These are phyloP conservation scores for Melieria picta DNA, from an alignment of 2,888 invertebrate species.

Conservation along the genomic window DNA sequence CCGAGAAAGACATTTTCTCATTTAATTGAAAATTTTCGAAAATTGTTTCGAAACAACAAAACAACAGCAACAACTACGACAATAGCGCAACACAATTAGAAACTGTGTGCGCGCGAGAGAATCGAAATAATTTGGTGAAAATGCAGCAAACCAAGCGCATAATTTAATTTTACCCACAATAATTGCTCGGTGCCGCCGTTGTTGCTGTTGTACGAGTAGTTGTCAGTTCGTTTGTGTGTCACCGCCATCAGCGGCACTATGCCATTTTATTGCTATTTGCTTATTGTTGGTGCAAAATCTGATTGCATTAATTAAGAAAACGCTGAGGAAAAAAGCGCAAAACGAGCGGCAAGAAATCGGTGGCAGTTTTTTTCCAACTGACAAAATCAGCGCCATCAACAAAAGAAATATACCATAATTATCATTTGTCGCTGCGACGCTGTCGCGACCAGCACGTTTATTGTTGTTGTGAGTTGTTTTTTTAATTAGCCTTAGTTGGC, in stretches of 20 bases:
- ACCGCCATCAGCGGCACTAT: background rate
- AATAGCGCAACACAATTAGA: constrained; percentile 15
- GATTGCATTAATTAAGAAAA: constrained; percentile 57
- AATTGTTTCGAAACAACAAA: background rate
- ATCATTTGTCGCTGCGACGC: no score
- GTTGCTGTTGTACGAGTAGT: constrained; percentile 7
- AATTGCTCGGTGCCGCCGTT: constrained; percentile 36
- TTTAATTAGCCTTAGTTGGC: constrained; percentile 51
- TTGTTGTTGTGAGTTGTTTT: constrained; percentile 9
- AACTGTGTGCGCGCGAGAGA: constrained; percentile 24
- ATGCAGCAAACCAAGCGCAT: constrained; percentile 56
- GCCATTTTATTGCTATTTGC: constrained; percentile 8
- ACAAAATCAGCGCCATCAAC: no score
- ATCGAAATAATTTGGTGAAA: constrained; percentile 45
- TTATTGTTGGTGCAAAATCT: constrained; percentile 44
- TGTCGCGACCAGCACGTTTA: background rate
- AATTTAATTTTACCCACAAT: constrained; percentile 53
- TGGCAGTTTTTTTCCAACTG: constrained; percentile 27
- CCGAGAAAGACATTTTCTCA: no score
- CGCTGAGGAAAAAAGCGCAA: background rate
- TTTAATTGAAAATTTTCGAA: no score
- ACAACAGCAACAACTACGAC: constrained; percentile 8
- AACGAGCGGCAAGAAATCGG: background rate
- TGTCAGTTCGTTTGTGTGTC: background rate
- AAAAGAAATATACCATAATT: no score